Evolutionary conservation across 2,888 invertebrate species (phyloP).

Genomic region (Hyles lineata): DNA sequence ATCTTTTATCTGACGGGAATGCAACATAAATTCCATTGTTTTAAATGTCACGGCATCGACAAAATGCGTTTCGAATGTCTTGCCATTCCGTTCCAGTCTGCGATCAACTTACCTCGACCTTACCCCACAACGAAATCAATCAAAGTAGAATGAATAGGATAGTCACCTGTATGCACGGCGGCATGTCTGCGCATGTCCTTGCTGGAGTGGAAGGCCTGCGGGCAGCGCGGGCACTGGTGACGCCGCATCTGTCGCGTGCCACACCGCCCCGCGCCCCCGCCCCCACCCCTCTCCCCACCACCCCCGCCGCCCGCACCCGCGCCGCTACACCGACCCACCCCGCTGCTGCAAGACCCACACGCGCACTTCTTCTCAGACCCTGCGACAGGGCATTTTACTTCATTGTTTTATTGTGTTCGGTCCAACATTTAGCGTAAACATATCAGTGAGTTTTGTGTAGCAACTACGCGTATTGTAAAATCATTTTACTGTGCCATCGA

Average conservation of each 20-base stretch:
- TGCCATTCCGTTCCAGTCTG: too few relatives aligned
- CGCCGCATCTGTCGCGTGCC: conserved; percentile 62
- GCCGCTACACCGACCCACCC: conserved; percentile 33
- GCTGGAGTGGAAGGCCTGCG: conserved; percentile 87
- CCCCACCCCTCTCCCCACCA: conserved; percentile 41
- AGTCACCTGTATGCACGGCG: conserved; percentile 87
- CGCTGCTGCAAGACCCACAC: neutral
- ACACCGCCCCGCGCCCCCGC: conserved; percentile 39
- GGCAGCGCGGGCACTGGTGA: conserved; percentile 87
- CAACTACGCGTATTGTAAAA: too few relatives aligned
- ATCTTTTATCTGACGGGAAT: too few relatives aligned
- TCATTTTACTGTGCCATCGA: too few relatives aligned
- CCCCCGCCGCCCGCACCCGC: conserved; percentile 44
- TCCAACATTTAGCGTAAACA: too few relatives aligned
- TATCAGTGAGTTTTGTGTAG: too few relatives aligned
- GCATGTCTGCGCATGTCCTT: conserved; percentile 89
- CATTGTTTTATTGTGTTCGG: neutral
- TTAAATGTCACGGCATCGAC: too few relatives aligned
- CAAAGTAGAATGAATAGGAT: neutral
- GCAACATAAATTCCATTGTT: too few relatives aligned
- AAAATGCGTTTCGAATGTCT: too few relatives aligned
- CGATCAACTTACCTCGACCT: too few relatives aligned
- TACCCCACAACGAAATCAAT: neutral
- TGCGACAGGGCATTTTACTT: neutral
- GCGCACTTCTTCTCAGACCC: conserved; percentile 3